phyloP scores from a whole-genome alignment of 2,797 vertebrate species.

The Molothrus ater region DNA sequence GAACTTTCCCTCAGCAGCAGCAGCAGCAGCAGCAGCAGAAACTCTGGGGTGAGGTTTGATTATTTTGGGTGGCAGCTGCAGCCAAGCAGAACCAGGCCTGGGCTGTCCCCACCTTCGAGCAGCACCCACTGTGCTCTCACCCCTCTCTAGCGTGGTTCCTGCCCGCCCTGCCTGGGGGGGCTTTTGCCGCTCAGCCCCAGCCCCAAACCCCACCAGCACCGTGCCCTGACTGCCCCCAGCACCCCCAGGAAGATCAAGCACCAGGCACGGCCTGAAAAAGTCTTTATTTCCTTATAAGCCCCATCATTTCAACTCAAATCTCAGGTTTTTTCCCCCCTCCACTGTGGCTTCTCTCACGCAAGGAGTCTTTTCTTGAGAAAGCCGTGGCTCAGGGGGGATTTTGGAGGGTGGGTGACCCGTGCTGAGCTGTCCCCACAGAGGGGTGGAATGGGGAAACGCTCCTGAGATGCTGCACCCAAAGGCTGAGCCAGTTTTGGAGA shows the following conservation, averaged over 20 bases:
- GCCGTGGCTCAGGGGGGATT: neutral
- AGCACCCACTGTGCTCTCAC: neutral
- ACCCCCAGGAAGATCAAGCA: accelerated
- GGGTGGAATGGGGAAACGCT: neutral
- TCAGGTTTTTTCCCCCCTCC: accelerated
- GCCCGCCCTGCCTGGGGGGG: neutral
- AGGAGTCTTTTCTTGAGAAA: neutral
- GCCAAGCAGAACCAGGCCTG: slow-evolving; percentile 43
- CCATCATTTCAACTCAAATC: neutral
- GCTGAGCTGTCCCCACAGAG: neutral
- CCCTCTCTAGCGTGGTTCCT: slow-evolving; percentile 30
- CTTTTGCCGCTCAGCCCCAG: neutral
- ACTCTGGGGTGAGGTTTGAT: neutral
- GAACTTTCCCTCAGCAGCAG: neutral
- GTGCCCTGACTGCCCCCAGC: accelerated
- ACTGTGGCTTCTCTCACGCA: neutral
- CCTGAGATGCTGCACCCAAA: neutral
- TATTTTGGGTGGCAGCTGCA: slow-evolving; percentile 50
- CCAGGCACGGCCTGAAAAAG: neutral
- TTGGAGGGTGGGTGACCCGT: neutral
- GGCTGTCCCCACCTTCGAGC: slow-evolving; percentile 39
- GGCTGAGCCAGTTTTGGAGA: neutral
- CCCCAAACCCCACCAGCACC: neutral
- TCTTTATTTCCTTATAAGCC: neutral
- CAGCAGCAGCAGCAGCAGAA: neutral